Base-by-base conservation (phyloP, 2,113 vertebrate genomes). In the Macquaria ambigua region DNA sequence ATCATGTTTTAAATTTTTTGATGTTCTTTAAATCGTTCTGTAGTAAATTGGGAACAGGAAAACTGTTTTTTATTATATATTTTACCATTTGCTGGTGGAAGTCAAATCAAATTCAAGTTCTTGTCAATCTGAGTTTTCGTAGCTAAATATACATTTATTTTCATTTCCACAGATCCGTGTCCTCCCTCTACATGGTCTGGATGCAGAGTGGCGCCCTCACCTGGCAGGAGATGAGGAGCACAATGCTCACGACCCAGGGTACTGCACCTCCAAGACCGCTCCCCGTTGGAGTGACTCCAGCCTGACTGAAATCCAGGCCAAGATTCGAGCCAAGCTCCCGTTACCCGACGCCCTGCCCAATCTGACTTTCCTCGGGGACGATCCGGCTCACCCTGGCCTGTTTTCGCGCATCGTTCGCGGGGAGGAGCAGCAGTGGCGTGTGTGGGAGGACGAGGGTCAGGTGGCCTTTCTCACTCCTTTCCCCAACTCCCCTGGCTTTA, bases 391-490 rank as follows among this genome's bases (percentile, higher is more conserved):
- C 37, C 70, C 88, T 0, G 92, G 93, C 0, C 86, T 96, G 28
- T 96, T 96, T 72, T 88, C 95, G 0, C 94, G 94, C 9, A 95
- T 96, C 1, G 91, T 96, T 7, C 95, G 95, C 0, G 95, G 96
- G 4, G 95, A 96, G 87, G 95, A 95, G 91, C 86, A 85, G 67
- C 95, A 96, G 53, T 96, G 96, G 96, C 87, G 96, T 1, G 91
- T 96, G 20, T 96, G 96, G 96, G 95, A 96, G 43, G 94, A 96
- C 8, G 66, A 90, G 5, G 67, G 53, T 0, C 95, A 96, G 0
- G 90, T 96, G 41, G 94, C 95, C 9, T 95, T 96, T 56, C 95
- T 96, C 84, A 96, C 95, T 0, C 96, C 96, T 4, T 96, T 95
- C 43, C 96, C 96, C 53, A 96, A 96, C 87, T 83, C 93, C 0